A percentile compares a stretch with the other conserved stretches of the same genome.
These are phyloP conservation scores for Diploptera punctata DNA, from an alignment of 2,888 invertebrate genomes.

Conservation along the genomic window DNA sequence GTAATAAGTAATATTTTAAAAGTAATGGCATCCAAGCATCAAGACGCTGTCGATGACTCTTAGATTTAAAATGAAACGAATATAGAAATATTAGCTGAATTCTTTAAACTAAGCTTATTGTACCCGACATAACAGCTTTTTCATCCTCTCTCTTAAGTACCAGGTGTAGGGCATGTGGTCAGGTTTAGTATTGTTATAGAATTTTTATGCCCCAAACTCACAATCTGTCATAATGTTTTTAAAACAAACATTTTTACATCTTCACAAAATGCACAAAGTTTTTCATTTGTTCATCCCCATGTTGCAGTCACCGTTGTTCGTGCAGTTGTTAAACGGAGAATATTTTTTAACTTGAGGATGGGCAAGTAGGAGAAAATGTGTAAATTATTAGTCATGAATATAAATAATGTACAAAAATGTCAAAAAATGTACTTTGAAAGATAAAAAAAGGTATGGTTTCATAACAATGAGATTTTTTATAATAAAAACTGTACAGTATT, in stretches of 20 bases:
- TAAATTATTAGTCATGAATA: constrained; percentile 27
- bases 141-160: not conserved
- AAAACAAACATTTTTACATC: not conserved
- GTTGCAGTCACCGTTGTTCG: constrained; percentile 19
- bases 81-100: not conserved
- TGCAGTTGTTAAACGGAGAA: constrained; percentile 18
- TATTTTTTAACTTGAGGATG: constrained; percentile 27
- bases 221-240: too few species aligned
- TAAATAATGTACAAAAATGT: constrained; percentile 36
- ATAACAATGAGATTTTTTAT: constrained; percentile 38
- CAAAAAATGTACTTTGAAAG: constrained; percentile 18
- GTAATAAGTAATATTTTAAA: too few species aligned
- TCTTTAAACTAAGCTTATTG: constrained; percentile 11
- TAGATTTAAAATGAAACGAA: too few species aligned
- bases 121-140: not conserved
- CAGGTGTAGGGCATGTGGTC: not conserved
- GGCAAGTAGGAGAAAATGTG: constrained; percentile 27
- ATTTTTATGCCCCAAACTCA: too few species aligned
- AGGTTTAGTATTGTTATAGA: not conserved
- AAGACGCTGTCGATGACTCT: too few species aligned
- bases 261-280: constrained; percentile 26
- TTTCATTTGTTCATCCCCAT: constrained; percentile 26
- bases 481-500: constrained; percentile 35
- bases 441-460: constrained; percentile 30
- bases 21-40: constrained; percentile 14